Evolutionary conservation across 1,140 invertebrate genomes (phyloP), one percentile per base, ranked within the genome.

Genomic region (Cecropterus lyciades): DNA sequence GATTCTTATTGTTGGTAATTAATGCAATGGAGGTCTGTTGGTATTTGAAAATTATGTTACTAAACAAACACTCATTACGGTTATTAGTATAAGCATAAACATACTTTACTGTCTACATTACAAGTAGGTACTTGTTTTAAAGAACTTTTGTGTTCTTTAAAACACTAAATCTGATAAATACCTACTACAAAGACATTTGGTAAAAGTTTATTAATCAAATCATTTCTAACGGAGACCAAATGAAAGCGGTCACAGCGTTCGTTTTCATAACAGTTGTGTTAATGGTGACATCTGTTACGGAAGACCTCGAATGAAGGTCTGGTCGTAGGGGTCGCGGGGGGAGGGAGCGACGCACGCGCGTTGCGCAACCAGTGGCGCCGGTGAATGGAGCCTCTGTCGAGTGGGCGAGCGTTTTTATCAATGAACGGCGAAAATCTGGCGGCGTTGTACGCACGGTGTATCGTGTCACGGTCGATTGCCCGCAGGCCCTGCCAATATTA

Each of bases 331-430:
- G 57, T 63, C 48, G 75, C 69, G 78, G 56, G 14, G 55, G 46
- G 51, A 64, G 51, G 73, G 70, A 67, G 69, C 67, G 70, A 77
- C 74, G 76, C 79, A 78, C 72, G 81, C 75, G 80, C 69, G 65
- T 89, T 91, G 87, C 79, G 84, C 87, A 91, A 91, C 68, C 72
- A 57, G 52, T 67, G 84, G 84, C 84, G 82, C 89, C 82, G 78
- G 87, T 89, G 89, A 89, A 91, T 91, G 89, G 89, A 89, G 69
- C 67, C 74, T 77, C 72, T 62, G 66, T 56, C 72, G 82, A 71
- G 87, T 91, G 86, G 88, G 88, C 80, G 85, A 80, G 46, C 64
- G 76, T 87, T 89, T 91, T 91, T 89, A 91, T 91, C 85, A 89
- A 91, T 91, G 89, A 82, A 89, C 82, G 80, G 85, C 80, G 75